Base-by-base conservation (phyloP, 2,888 invertebrate species). In the Meganola albula region DNA sequence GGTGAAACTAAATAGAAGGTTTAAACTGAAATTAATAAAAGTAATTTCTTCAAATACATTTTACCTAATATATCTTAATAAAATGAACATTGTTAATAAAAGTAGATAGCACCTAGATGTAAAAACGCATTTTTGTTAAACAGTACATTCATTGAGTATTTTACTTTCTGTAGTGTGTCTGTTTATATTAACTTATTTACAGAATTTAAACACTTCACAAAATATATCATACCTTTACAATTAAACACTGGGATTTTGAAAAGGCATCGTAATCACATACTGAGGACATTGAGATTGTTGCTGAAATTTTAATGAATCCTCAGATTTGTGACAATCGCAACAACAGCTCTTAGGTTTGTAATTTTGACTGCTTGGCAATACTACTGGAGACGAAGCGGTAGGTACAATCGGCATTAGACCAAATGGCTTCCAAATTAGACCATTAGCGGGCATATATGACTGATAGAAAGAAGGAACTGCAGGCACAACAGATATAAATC, bases 391-490 rank as follows among this genome's bases (percentile, higher is more conserved):
- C 22, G 56, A 12, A 12, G 40, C 51, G n/a, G 62, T 26, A 18
- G 63, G 31, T 34, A 63, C 40, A 7, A 65, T 25, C 9, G 69
- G 58, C 39, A 63, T 31, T 2, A 59, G 39, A 31, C 50, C 65
- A 12, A 68, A 29, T 9, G 74, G 72, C 34, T 73, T 74, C 74
- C 73, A 77, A 28, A 75, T 24, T 10, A 72, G 42, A 24, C 65
- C 66, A 16, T 58, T 63, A 6, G 62, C 31, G 13, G 66, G 34
- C 1, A 64, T 29, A 27, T 55, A 62, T 1, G 69, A 50, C 24
- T 62, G 66, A 33, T 63, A 66, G 24, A 59, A 49, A 5, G 37
- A 25, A 10, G 43, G 27, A 12, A 38, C 26, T n/a, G 63, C 56
- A 16, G 68, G 62, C 12, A 64, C 46, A 1, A 60, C 20, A 3